A percentile compares a stretch with the other conserved stretches of the same genome.
Conservation (phyloP, 2,888 invertebrate species). For the Watsonalla binaria region DNA sequence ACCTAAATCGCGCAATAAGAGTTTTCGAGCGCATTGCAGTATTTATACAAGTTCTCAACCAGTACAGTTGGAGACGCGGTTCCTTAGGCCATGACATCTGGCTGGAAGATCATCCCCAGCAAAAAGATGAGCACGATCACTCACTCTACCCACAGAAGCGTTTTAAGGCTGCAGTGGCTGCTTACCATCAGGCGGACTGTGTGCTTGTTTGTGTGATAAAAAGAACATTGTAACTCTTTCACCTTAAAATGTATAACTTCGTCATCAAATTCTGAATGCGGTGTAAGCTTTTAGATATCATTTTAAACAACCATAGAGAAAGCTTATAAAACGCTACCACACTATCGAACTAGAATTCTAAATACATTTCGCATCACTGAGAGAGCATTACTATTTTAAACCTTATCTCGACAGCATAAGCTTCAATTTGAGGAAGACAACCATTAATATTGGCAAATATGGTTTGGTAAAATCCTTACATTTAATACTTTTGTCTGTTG, state of each 20-base stretch:
- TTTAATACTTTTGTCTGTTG: constrained; percentile 1
- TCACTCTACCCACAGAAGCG: too few relatives aligned
- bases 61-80: too few relatives aligned
- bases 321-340: constrained; percentile 1
- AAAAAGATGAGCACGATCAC: too few relatives aligned
- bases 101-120: too few relatives aligned
- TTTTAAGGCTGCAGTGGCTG: too few relatives aligned
- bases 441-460: background rate
- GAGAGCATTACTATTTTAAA: background rate
- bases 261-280: background rate
- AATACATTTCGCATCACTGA: background rate
- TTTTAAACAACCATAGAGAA: background rate
- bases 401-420: background rate
- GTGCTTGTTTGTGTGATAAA: background rate
- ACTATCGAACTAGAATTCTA: background rate
- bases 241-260: background rate
- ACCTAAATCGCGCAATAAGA: too few relatives aligned
- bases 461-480: background rate
- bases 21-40: too few relatives aligned
- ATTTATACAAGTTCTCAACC: too few relatives aligned
- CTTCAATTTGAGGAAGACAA: background rate
- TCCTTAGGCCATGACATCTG: too few relatives aligned
- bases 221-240: background rate
- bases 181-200: too few relatives aligned
- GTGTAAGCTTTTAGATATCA: background rate